These are phyloP conservation scores for Bilobella aurantiaca DNA, from an alignment of 1,140 invertebrate genomes.

Conservation along the genomic window DNA sequence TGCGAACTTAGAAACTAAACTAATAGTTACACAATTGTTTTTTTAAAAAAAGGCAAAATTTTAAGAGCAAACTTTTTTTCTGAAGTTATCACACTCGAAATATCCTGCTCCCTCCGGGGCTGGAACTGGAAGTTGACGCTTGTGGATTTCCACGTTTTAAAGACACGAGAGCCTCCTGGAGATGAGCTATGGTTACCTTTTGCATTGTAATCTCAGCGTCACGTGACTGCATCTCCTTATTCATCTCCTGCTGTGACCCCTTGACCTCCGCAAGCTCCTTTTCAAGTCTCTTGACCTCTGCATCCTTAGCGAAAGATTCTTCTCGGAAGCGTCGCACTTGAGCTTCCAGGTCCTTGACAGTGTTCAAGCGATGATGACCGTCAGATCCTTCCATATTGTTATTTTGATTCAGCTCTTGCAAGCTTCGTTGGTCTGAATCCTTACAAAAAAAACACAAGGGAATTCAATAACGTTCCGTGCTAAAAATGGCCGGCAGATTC, in stretches of 20 bases:
- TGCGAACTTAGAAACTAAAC: too few species aligned
- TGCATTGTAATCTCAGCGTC: slow-evolving; percentile 4
- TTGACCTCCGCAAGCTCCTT: neutral
- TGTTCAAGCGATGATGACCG: neutral
- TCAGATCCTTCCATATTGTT: neutral
- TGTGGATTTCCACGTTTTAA: neutral
- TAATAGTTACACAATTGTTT: too few species aligned
- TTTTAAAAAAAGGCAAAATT: too few species aligned
- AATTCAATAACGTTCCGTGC: neutral
- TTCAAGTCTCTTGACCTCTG: neutral
- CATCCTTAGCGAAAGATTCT: neutral
- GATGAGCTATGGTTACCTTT: slow-evolving; percentile 5
- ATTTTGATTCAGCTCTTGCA: neutral
- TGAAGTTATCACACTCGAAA: too few species aligned
- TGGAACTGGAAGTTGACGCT: too few species aligned
- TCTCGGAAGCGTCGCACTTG: neutral
- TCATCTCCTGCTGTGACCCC: neutral
- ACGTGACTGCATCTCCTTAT: neutral
- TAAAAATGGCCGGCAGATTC: too few species aligned
- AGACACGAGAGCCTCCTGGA: neutral
- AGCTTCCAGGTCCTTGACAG: neutral
- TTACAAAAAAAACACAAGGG: neutral
- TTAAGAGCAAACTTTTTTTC: too few species aligned
- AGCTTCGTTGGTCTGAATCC: neutral
- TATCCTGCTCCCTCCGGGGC: too few species aligned